These are phyloP conservation scores for Spodoptera litura DNA, from an alignment of 1,140 invertebrate genomes.

Conservation along the genomic window DNA sequence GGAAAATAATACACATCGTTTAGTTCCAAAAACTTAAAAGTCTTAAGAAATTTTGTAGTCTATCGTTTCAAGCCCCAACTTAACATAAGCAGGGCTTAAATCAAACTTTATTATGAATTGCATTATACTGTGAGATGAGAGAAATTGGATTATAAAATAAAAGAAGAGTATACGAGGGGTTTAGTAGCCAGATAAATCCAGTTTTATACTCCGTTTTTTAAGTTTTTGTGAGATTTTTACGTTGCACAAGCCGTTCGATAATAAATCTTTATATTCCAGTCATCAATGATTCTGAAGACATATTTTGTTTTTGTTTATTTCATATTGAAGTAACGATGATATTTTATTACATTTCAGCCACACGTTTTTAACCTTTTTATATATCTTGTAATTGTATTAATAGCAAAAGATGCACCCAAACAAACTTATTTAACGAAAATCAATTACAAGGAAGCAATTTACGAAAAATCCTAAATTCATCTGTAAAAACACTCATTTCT, in stretches of 20 bases:
- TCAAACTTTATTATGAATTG: conserved; percentile 57
- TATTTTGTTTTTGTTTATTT: no score
- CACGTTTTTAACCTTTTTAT: no score
- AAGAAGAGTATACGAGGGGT: conserved; percentile 27
- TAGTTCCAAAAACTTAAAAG: neutral
- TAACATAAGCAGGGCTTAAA: conserved; percentile 53
- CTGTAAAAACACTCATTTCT: conserved; percentile 61
- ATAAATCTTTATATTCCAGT: no score
- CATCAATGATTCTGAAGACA: no score
- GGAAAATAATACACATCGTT: neutral
- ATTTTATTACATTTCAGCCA: no score
- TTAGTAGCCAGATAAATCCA: conserved; percentile 26
- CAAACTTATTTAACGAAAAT: conserved; percentile 22
- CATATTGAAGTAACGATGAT: no score
- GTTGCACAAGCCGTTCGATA: neutral
- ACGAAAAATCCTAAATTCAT: conserved; percentile 37
- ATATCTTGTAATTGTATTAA: no score
- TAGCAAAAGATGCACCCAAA: neutral
- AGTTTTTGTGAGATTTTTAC: neutral
- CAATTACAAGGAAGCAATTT: conserved; percentile 37
- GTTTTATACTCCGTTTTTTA: conserved; percentile 13
- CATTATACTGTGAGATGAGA: conserved; percentile 58
- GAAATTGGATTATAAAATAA: conserved; percentile 53
- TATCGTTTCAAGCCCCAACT: conserved; percentile 41
- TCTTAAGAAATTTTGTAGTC: conserved; percentile 22